These are phyloP conservation scores for Palythoa grandis DNA, from an alignment of 92 coral and sea anemone species.

Conservation along the genomic window DNA sequence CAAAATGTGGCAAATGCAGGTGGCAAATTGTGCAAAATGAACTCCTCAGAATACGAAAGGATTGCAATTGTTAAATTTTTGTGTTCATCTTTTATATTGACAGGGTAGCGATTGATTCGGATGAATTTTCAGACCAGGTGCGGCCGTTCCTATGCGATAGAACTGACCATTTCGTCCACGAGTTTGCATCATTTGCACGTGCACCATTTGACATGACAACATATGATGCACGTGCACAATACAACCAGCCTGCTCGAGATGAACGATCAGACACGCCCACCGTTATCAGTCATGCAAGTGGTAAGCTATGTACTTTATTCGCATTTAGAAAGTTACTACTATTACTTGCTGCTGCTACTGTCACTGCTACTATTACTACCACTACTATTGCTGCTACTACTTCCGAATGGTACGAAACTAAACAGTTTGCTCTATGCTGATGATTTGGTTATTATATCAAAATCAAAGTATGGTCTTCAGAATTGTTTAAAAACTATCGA, in stretches of 20 bases:
- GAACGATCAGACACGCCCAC: constrained; percentile 60
- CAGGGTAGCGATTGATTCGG: constrained; percentile 83
- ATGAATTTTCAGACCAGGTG: constrained; percentile 74
- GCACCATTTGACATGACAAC: constrained; percentile 89
- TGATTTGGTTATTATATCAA: no score
- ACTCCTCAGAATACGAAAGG: no score
- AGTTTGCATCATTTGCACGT: constrained; percentile 89
- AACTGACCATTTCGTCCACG: constrained; percentile 89
- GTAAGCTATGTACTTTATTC: constrained; percentile 27
- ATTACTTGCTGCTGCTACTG: not conserved
- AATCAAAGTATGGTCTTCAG: no score
- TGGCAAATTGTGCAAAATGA: no score
- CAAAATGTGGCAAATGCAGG: no score
- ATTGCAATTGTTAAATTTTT: not conserved
- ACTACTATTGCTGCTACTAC: not conserved
- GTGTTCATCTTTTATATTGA: not conserved
- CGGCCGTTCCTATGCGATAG: constrained; percentile 77
- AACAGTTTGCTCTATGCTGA: no score
- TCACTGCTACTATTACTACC: not conserved
- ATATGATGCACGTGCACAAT: constrained; percentile 87
- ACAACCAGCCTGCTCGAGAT: constrained; percentile 59
- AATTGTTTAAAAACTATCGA: no score
- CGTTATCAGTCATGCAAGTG: constrained; percentile 58
- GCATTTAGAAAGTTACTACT: not conserved
- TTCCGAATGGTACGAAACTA: no score